Base-by-base conservation (phyloP, 2,113 vertebrate genomes). In the Tachysurus fulvidraco region DNA sequence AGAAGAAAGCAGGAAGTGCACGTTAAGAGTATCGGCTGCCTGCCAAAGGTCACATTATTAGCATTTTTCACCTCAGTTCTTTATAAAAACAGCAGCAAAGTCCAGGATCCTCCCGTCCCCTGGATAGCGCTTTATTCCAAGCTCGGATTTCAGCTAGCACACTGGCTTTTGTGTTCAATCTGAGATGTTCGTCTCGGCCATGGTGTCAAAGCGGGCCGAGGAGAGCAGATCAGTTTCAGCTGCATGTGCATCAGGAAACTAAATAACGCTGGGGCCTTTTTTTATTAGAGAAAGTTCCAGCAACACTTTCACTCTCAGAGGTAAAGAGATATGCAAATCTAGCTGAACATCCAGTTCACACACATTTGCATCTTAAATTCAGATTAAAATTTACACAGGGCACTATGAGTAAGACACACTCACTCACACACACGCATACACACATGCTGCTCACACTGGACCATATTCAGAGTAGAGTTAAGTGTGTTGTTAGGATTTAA, bases 21-120 rank as follows among this genome's bases (percentile, higher is more conserved):
- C 91, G 92, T 95, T 93, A 25, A 36, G 67, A 88, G 94, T 93
- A 74, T 65, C 77, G 82, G 44, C 0, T 46, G 87, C 60, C 86
- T 93, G 93, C 93, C 93, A 95, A 93, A 93, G 84, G 90, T 88
- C 87, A 82, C 89, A 88, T 93, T 94, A 94, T 94, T 94, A 91
- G 89, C 91, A 93, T 94, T 93, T 93, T 93, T 90, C 90, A 89
- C 89, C 86, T 83, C 64, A 91, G 91, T 90, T 93, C 89, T 85
- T 65, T 30, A 87, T 44, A 87, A 87, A 87, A 88, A 86, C 67
- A 77, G 52, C 69, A 36, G 78, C 21, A 8, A 77, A 81, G 80
- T 50, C 84, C 83, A 46, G 25, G 84, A 83, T 88, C 50, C 30
- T 84, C 67, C 85, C 30, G 84, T 86, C 91, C 88, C 89, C 88